Evolutionary conservation across 37 sponge, comb jelly and placozoan species (phyloP), one percentile per base, ranked within the genome.

Genomic region (Chondrosia reniformis): DNA sequence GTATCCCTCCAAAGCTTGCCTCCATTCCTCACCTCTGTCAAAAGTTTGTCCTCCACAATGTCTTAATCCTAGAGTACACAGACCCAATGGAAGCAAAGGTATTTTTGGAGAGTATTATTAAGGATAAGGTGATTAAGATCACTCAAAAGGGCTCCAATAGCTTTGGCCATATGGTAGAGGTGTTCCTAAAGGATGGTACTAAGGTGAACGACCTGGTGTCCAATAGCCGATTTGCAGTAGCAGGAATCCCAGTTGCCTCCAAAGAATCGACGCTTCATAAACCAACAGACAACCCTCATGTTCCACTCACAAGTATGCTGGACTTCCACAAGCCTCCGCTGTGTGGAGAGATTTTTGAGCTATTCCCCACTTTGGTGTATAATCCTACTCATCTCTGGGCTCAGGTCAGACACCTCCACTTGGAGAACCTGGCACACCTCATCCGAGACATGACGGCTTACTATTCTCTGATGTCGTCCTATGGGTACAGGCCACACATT

Each of bases 371-470:
- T 25, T 80, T 79, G 42, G 84, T 90, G 24, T 30, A 49, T 33
- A 79, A 37, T 46, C 91, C 91, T 5, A 57, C 41, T 24, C 45
- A 77, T 44, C 85, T 90, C 13, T 90, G 91, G 91, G 80, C 76
- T 4, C 87, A 86, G 36, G 63, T 83, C 0, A 46, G 46, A 2
- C 91, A 90, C 56, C 33, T 54, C 0, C 49, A 82, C 33, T 21
- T 85, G 5, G 30, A 13, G 28, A 75, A 63, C 7, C 44, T 90
- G 43, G 37, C 73, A 3, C 36, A 36, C n/a, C 45, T 90, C 63
- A 54, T 77, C 0, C 56, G 54, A 15, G 91, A 90, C 63, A 49
- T 90, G 64, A 86, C 77, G 33, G 4, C 30, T 1, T 36, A 19
- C 17, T 85, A 49, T 46, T 27, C 76, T 1, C 49, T 54, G 3